Conservation (phyloP, 2,888 invertebrate species). For the Chrysina gloriosa region DNA sequence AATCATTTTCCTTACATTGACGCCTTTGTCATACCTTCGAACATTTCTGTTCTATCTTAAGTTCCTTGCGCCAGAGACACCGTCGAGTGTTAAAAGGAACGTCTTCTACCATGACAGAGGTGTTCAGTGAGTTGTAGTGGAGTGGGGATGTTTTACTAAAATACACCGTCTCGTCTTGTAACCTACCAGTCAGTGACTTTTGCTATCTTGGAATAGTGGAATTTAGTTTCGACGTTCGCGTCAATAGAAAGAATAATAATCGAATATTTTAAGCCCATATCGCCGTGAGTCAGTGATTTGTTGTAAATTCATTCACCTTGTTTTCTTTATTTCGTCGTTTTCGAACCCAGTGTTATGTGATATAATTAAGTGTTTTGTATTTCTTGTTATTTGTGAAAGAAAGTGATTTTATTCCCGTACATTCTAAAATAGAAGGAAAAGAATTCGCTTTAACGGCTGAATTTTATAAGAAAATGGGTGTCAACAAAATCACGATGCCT, state of each 20-base stretch:
- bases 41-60: constrained; percentile 3
- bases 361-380: constrained; percentile 10
- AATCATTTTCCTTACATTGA: constrained; percentile 6
- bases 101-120: constrained; percentile 16
- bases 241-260: constrained; percentile 10
- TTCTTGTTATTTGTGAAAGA: constrained; percentile 20
- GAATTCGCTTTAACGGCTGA: background rate
- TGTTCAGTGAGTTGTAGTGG: constrained; percentile 24
- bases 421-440: background rate
- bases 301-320: background rate
- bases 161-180: constrained; percentile 41
- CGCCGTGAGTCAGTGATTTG: background rate
- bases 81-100: constrained; percentile 22
- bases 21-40: constrained; percentile 6
- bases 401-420: constrained; percentile 24
- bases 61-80: background rate
- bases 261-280: constrained; percentile 1
- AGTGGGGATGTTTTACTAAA: constrained; percentile 43
- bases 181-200: constrained; percentile 44
- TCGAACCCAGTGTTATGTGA: constrained; percentile 12
- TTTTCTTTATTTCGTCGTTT: background rate
- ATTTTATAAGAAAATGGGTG: constrained; percentile 58
- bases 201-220: constrained; percentile 27
- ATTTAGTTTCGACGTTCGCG: constrained; percentile 15
- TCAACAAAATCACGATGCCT: constrained; percentile 61